Base-by-base conservation (phyloP, 2,113 vertebrate species). In the Nymphicus hollandicus region DNA sequence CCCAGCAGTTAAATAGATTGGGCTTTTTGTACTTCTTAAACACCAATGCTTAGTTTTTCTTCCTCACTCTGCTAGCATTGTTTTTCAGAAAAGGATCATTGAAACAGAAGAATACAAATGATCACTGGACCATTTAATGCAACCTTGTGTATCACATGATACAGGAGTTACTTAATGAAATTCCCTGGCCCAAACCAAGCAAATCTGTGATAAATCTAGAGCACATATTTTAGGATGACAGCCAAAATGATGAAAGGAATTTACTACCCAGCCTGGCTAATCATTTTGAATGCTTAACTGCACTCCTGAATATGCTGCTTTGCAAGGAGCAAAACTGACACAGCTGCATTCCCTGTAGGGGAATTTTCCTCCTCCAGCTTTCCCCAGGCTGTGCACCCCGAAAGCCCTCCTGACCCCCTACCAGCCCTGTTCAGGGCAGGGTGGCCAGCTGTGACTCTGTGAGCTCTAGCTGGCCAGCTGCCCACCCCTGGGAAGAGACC, bases 211-310 rank as follows among this genome's bases (percentile, higher is more conserved):
- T 81, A 83, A 95, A 96, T 93, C 83, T 92, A 90, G 93, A 95
- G 90, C 89, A 87, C 89, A 29, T 93, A 91, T 92, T 95, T 96
- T 90, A 86, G 47, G 93, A 90, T 95, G 94, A 94, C 92, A 94
- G 96, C 94, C 95, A 94, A 92, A 95, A 93, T 47, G 84, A 96
- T 96, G 95, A 96, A 95, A 96, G 91, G 89, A 93, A 91, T 95
- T 95, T 91, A 91, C 91, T 84, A 64, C 86, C 77, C 91, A 74
- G 93, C 83, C 95, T 91, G 25, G 47, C 86, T 97, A 93, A 96
- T 95, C 18, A 79, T 87, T 87, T 25, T 64, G 94, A 95, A 95
- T 81, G 93, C 89, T 89, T 92, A 93, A 79, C 93, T 93, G 91
- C 17, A 3, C 81, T 96, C 73, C 73, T 49, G 89, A 79, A 81